Evolutionary conservation across 1,140 invertebrate genomes (phyloP), one percentile per base, ranked within the genome.

Genomic region (Yoshiicerus persimilis): DNA sequence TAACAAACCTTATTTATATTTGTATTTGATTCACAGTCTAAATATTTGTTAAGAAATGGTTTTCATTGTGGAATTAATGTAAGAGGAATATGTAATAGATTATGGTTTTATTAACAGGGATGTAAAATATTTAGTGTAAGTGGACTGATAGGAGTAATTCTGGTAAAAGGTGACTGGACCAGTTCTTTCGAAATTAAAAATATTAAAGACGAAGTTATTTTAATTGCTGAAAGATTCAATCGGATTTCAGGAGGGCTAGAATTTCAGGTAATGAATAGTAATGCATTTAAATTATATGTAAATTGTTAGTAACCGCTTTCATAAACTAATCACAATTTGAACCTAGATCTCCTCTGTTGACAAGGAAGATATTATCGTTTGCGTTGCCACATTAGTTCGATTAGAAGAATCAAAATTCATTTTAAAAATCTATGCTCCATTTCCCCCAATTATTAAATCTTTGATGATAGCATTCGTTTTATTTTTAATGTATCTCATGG

Each of bases 351-450:
- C 75, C 20, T 80, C 75, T 2, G 75, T 80, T 2, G 32, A 34
- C 34, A 80, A 80, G 16, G 75, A 34, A n/a, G 75, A 80, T 32
- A 13, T 80, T 13, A 39, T 47, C 16, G 62, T 88, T 62, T 86
- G 70, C 20, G 39, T 88, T 1, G 88, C 88, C 23, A 86, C 88
- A 1, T 23, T 88, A 6, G 84, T 88, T 20, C 23, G 88, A 36
- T 36, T 88, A 11, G 88, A 88, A 86, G 84, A 88, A 88, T 70
- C 88, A 10, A 88, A 88, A 62, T 88, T 88, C 30, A 86, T 88
- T 27, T 34, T 88, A n/a, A 88, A 86, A 86, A 38, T 88, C 5
- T 88, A 88, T 39, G 47, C 88, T 38, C 27, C 84, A n/a, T 88
- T 77, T 86, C 38, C 88, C 4, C 88, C 88, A 0, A 34, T 85